phyloP scores from a whole-genome alignment of 2,113 vertebrate genomes.

The Cheilinus undulatus region DNA sequence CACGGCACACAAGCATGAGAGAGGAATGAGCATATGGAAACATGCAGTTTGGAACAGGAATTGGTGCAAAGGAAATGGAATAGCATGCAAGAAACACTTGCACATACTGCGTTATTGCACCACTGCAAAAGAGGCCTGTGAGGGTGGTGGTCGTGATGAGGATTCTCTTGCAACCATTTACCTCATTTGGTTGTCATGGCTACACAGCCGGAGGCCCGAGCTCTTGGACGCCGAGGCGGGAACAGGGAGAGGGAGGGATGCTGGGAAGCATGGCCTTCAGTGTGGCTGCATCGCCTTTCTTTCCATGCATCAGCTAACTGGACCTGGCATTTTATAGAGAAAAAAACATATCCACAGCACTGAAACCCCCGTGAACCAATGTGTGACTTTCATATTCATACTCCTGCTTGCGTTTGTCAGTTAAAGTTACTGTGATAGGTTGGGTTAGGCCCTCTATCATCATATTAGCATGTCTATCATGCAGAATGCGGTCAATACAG shows the following conservation, averaged over 20 bases:
- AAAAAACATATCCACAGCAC: constrained; percentile 10
- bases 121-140: constrained; percentile 50
- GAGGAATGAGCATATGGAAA: neutral
- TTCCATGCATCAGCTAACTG: constrained; percentile 64
- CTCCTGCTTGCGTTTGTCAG: neutral
- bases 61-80: neutral
- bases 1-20: neutral
- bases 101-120: constrained; percentile 35
- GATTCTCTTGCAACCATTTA: constrained; percentile 83
- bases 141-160: constrained; percentile 74
- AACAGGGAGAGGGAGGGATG: constrained; percentile 66
- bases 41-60: constrained; percentile 34
- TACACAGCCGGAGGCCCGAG: constrained; percentile 82
- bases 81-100: constrained; percentile 14
- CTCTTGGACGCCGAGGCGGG: constrained; percentile 77
- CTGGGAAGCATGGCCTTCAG: constrained; percentile 66
- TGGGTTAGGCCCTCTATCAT: neutral
- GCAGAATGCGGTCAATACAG: neutral
- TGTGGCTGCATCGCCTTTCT: constrained; percentile 46
- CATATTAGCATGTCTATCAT: too few species aligned
- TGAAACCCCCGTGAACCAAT: constrained; percentile 24
- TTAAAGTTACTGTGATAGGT: neutral
- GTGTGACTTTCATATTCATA: constrained; percentile 37
- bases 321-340: constrained; percentile 64
- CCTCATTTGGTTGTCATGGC: constrained; percentile 84